Conservation (phyloP, 2,888 invertebrate species). For the Melinaea menophilus region DNA sequence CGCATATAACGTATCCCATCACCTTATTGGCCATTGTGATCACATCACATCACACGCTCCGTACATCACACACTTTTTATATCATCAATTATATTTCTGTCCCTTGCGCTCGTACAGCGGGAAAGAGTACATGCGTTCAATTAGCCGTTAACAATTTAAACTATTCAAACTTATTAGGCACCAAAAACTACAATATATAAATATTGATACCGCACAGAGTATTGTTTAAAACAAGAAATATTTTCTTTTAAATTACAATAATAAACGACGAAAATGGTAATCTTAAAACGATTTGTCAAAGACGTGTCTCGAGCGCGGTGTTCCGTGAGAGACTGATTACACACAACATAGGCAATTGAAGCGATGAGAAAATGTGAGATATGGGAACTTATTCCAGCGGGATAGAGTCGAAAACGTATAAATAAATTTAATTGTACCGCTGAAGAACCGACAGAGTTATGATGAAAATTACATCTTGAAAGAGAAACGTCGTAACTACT, state of each 20-base stretch:
- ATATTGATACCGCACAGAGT: background rate
- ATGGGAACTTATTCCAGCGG: conserved; percentile 13
- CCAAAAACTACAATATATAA: background rate
- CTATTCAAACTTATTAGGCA: conserved; percentile 4
- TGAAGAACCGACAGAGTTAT: background rate
- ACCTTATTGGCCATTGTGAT: conserved; percentile 66
- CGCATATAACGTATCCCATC: conserved; percentile 79
- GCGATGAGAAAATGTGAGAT: conserved; percentile 6
- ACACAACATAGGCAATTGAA: conserved; percentile 21
- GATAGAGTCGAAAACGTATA: conserved; percentile 18
- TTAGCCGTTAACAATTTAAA: conserved; percentile 25
- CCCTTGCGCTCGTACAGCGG: background rate
- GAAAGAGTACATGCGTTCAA: conserved; percentile 14
- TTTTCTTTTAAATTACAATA: background rate
- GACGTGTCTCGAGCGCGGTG: conserved; percentile 41
- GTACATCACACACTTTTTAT: background rate
- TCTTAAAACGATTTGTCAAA: conserved; percentile 11
- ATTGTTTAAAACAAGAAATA: background rate
- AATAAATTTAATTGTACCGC: background rate
- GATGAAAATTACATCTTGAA: too few relatives aligned
- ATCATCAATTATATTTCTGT: too few relatives aligned
- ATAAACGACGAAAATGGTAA: background rate
- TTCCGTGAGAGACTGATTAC: conserved; percentile 50
- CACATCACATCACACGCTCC: conserved; percentile 21
- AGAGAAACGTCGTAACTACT: too few relatives aligned